Base-by-base conservation (phyloP, 1,140 invertebrate genomes). In the Brachionus asplanchnoidis region DNA sequence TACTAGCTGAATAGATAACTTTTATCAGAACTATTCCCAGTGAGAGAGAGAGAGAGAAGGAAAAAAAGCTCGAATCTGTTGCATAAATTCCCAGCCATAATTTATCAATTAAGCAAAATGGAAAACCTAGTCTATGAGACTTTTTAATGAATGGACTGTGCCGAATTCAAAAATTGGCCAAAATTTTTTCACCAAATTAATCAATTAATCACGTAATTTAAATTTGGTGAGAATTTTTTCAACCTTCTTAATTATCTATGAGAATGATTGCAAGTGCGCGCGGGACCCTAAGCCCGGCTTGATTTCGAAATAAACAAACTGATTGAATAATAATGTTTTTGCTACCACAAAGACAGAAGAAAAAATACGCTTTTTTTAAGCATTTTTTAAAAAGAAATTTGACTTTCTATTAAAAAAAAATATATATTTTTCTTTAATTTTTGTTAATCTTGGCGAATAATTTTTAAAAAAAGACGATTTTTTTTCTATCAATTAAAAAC, bases 121-220 rank as follows among this genome's bases (percentile, higher is more conserved):
- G 20, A 46, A 77, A 77, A 77, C 73, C 73, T 14, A 77, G 23
- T 50, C 20, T 32, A 77, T 77, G 73, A 77, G 73, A 77, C 28
- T 40, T 17, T n/a, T 75, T 75, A 28, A 14, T 42, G 32, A 60
- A 40, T 32, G 68, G 32, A n/a, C 40, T 17, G 32, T 28, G 65
- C 65, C 65, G 65, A 73, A 44, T 17, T 46, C 12, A 68, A 68
- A 28, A 28, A 17, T 73, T 23, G 20, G 53, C 20, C 8, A n/a
- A 73, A 73, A 44, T 73, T 73, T 32, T 36, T 73, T 73, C 68
- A 73, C 68, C 36, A 73, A 73, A 77, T 77, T 77, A 77, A 77
- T 77, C 73, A 77, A 77, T 77, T 77, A 77, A 50, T 75, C 26
- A 32, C 44, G 73, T 50, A 77, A 77, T 26, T 44, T 9, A n/a